Evolutionary conservation across 2,888 invertebrate species (phyloP).

Genomic region (Enoplolaimus lenunculus): DNA sequence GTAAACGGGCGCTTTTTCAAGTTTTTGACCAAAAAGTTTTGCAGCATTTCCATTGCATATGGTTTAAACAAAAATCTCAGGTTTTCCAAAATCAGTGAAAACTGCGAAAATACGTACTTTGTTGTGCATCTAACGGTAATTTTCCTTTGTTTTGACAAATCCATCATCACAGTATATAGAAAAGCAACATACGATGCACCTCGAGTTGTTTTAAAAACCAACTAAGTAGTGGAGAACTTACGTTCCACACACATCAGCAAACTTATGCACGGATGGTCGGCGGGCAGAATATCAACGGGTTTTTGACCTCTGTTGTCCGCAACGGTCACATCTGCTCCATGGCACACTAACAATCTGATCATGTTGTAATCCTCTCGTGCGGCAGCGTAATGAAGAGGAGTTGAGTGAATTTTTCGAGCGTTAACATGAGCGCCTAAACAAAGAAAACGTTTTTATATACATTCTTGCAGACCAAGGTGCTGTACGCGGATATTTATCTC

Average conservation of each 20-base stretch:
- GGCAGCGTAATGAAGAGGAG: slow-evolving; percentile 19
- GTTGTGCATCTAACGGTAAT: too few relatives aligned
- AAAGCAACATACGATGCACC: too few relatives aligned
- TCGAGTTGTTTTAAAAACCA: too few relatives aligned
- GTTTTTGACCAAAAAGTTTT: too few relatives aligned
- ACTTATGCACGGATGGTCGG: slow-evolving; percentile 11
- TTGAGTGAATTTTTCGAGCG: slow-evolving; percentile 18
- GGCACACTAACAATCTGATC: slow-evolving; percentile 8
- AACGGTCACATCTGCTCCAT: slow-evolving; percentile 17
- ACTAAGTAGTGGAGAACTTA: too few relatives aligned
- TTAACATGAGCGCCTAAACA: slow-evolving; percentile 17
- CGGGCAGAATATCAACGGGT: slow-evolving; percentile 8
- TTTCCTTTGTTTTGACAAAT: too few relatives aligned
- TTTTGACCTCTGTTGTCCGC: slow-evolving; percentile 8
- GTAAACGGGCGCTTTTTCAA: too few relatives aligned
- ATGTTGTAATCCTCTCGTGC: slow-evolving; percentile 8
- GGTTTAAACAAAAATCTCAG: too few relatives aligned
- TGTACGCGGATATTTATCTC: not conserved
- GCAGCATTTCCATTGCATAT: too few relatives aligned
- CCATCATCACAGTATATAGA: too few relatives aligned
- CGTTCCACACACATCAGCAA: slow-evolving; percentile 1
- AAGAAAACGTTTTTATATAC: not conserved
- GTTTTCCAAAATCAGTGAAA: too few relatives aligned
- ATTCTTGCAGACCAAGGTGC: not conserved
- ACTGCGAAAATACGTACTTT: too few relatives aligned